Evolutionary conservation across 2,113 vertebrate genomes (phyloP), one percentile per base, ranked within the genome.

Genomic region (Aleadryas rufinucha): DNA sequence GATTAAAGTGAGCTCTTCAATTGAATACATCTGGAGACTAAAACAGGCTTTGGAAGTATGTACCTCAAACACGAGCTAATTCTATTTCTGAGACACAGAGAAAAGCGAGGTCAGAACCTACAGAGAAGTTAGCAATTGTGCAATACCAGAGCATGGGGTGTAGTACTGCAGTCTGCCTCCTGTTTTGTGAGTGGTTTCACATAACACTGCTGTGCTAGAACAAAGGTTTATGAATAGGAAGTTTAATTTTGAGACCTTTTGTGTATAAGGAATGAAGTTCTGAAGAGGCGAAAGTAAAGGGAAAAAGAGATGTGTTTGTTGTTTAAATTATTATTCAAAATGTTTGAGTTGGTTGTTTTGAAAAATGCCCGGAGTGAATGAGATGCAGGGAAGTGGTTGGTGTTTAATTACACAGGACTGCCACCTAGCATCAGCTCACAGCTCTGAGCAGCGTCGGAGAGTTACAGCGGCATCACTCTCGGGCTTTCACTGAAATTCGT

Each of bases 361-460:
- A 83, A 59, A 95, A 88, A 70, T 20, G 91, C 85, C 83, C 45
- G 82, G 42, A 60, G 85, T 60, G 77, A 84, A 28, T 95, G 69
- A 87, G 76, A 75, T 28, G 50, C 59, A 41, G 75, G 13, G 47
- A 63, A 83, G 76, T 74, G 75, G n/a, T 54, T 16, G 92, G 78
- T 82, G 85, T 98, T 98, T 95, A 96, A 97, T 96, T 97, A 96
- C 96, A 87, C 97, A 94, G 97, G 96, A 98, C 87, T 98, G 98
- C 98, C 98, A 98, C 96, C 98, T 98, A 98, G 98, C 98, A 97
- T 95, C 97, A 70, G 54, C 78, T 84, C 69, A 6, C 28, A 75
- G 76, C 31, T 50, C 57, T 57, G 60, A 75, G 78, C 87, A 53
- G 69, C 33, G 10, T 23, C 53, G 63, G 27, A 9, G 17, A 23